These are phyloP conservation scores for Diarsia rubi DNA, from an alignment of 2,888 invertebrate species.

Conservation along the genomic window DNA sequence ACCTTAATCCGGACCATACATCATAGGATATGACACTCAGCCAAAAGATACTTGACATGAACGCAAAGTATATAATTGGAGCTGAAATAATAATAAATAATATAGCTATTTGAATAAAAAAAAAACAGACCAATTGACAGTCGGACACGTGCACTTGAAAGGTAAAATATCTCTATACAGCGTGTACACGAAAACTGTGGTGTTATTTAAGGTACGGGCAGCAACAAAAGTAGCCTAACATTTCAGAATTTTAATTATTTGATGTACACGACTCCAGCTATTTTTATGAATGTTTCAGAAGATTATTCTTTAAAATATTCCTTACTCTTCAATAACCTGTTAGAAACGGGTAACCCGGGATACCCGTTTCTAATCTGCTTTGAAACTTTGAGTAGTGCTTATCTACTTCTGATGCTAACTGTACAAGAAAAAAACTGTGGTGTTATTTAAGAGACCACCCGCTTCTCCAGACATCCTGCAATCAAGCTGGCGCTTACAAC, in stretches of 20 bases:
- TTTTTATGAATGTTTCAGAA: too few relatives aligned
- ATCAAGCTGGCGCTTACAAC: not conserved
- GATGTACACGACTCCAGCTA: too few relatives aligned
- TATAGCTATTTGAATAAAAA: not conserved
- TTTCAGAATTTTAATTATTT: too few relatives aligned
- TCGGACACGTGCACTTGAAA: not conserved
- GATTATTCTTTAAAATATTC: too few relatives aligned
- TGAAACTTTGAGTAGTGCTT: too few relatives aligned
- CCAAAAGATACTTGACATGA: slow-evolving; percentile 50
- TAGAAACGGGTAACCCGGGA: too few relatives aligned
- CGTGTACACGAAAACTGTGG: not conserved
- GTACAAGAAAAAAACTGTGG: not conserved
- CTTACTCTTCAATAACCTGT: too few relatives aligned
- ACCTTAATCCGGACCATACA: slow-evolving; percentile 39
- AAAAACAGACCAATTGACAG: not conserved
- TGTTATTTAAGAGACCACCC: not conserved
- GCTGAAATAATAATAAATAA: slow-evolving; percentile 19
- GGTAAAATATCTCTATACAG: not conserved
- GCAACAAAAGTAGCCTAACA: too few relatives aligned
- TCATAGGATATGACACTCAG: slow-evolving; percentile 26
- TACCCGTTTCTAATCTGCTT: too few relatives aligned
- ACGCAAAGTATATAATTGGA: slow-evolving; percentile 38
- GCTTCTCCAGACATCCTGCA: not conserved
- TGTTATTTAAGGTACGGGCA: not conserved
- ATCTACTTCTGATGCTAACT: too few relatives aligned